Evolutionary conservation across 2,797 vertebrate species (phyloP).

Genomic region (Peromyscus aztecus): DNA sequence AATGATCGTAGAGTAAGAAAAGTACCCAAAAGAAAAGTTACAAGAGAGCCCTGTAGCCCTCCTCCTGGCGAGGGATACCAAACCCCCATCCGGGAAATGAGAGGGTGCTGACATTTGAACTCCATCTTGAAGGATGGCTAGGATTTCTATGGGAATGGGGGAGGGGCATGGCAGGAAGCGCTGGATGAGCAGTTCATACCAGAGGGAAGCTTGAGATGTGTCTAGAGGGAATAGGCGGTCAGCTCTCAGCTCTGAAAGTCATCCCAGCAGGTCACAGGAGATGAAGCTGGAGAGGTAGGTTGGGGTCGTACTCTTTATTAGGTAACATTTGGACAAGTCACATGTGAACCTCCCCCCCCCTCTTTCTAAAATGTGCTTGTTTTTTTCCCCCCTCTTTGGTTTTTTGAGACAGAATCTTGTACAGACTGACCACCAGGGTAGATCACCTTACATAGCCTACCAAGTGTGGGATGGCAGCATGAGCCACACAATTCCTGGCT

Average conservation of each 20-base stretch:
- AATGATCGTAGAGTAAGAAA: conserved; percentile 15
- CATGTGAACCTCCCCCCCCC: neutral
- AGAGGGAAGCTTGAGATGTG: conserved; percentile 26
- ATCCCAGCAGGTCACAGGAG: neutral
- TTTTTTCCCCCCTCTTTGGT: neutral
- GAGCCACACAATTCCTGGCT: neutral
- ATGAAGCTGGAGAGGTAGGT: conserved; percentile 81
- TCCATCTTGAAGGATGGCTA: conserved; percentile 70
- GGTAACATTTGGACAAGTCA: neutral
- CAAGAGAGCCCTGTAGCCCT: conserved; percentile 53
- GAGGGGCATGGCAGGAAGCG: conserved; percentile 60
- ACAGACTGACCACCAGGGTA: neutral
- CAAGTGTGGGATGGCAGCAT: neutral
- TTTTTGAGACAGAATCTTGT: neutral
- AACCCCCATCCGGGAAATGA: neutral
- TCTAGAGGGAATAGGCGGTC: neutral
- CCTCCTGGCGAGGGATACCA: neutral
- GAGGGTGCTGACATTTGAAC: conserved; percentile 73
- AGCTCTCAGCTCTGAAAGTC: neutral
- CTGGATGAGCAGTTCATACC: neutral
- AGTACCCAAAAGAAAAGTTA: conserved; percentile 6
- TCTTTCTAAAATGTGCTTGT: neutral
- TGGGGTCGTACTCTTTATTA: neutral
- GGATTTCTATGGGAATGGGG: conserved; percentile 67
- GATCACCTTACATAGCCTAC: neutral